Conservation (phyloP, 2,888 invertebrate species). For the Perithous albicinctus region DNA sequence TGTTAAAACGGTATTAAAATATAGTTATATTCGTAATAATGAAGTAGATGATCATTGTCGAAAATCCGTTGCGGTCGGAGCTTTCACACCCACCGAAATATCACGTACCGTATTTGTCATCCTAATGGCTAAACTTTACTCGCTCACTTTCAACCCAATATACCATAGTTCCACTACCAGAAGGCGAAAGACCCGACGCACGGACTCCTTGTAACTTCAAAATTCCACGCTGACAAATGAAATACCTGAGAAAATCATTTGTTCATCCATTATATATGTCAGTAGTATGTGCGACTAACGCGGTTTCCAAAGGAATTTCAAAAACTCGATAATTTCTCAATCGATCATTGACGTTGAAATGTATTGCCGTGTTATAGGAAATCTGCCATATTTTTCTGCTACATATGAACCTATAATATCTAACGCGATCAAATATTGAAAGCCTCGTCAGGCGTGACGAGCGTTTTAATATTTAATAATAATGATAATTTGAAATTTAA, state of each 20-base stretch:
- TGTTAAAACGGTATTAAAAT: neutral
- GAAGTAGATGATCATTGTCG: neutral
- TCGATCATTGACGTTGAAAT: neutral
- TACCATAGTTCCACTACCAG: neutral
- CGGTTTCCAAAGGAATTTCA: neutral
- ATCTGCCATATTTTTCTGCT: neutral
- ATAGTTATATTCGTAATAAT: neutral
- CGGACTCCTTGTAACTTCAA: constrained; percentile 26
- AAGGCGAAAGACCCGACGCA: constrained; percentile 1
- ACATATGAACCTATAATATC: neutral
- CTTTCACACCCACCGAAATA: constrained; percentile 30
- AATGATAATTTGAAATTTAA: no score
- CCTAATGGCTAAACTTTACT: constrained; percentile 45
- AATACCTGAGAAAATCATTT: constrained; percentile 48
- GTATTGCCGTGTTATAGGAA: neutral
- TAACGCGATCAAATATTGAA: neutral
- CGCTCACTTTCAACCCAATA: constrained; percentile 1
- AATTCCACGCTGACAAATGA: constrained; percentile 43
- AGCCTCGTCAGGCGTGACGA: no score
- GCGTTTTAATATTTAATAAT: no score
- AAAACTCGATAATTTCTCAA: constrained; percentile 21
- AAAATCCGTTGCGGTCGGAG: neutral
- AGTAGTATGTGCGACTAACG: neutral
- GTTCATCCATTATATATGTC: constrained; percentile 27
- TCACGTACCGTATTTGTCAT: constrained; percentile 48